A percentile compares a stretch with the other conserved stretches of the same genome.
Conservation (phyloP, 2,888 invertebrate species). For the Spilarctia lutea region DNA sequence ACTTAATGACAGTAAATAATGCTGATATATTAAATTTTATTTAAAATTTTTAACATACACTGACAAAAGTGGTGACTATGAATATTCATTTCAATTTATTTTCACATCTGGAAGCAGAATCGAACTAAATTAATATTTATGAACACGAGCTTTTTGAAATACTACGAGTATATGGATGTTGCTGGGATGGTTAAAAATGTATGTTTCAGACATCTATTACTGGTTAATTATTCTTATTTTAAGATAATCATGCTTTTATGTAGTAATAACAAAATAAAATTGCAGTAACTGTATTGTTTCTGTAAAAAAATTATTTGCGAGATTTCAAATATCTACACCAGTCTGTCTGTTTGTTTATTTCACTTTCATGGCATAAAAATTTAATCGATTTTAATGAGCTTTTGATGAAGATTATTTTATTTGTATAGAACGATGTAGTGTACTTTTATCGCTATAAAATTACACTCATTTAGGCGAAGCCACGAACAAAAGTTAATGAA, state of each 20-base stretch:
- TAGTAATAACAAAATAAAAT: not conserved
- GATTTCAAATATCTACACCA: too few species aligned
- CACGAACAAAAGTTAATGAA: too few species aligned
- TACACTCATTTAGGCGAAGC: too few species aligned
- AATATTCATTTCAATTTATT: constrained; percentile 36
- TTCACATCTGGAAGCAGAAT: constrained; percentile 3
- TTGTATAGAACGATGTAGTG: too few species aligned
- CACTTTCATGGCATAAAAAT: too few species aligned
- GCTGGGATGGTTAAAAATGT: not conserved
- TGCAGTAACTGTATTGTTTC: not conserved
- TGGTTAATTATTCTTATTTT: not conserved
- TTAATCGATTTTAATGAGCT: too few species aligned
- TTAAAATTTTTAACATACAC: constrained; percentile 32
- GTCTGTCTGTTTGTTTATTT: too few species aligned
- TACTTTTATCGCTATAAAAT: too few species aligned
- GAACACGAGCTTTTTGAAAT: not conserved
- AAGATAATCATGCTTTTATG: not conserved
- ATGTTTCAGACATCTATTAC: not conserved
- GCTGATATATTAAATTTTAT: constrained; percentile 35
- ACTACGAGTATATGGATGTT: not conserved
- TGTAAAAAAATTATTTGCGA: too few species aligned
- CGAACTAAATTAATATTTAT: constrained; percentile 4
- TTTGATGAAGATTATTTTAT: too few species aligned
- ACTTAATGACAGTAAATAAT: constrained; percentile 41
- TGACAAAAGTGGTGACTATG: constrained; percentile 25